phyloP scores from a whole-genome alignment of 64 coral and sea anemone genomes.

The Porites australiensis region DNA sequence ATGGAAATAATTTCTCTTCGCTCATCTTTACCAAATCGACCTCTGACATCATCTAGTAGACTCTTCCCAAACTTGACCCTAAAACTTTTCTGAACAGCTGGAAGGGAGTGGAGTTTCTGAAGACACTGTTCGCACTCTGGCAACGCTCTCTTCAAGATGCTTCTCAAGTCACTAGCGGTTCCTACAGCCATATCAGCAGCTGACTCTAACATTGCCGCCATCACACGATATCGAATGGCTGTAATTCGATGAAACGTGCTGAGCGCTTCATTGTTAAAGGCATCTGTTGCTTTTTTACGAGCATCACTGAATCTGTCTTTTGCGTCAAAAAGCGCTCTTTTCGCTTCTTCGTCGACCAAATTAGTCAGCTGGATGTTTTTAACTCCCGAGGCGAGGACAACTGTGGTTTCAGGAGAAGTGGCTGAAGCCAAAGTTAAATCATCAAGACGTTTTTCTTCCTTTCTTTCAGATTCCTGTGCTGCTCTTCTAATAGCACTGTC shows the following conservation, averaged over 20 bases:
- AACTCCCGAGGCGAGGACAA: not conserved
- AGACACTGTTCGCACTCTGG: not conserved
- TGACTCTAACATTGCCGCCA: slow-evolving; percentile 1
- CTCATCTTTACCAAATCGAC: not conserved
- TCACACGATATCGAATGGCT: slow-evolving; percentile 9
- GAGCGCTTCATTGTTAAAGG: not conserved
- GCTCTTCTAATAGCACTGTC: not conserved
- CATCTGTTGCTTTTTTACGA: not conserved
- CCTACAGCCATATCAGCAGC: not conserved
- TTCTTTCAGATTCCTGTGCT: not conserved
- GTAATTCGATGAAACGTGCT: not conserved
- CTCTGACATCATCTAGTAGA: too few species aligned
- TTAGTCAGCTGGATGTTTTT: slow-evolving; percentile 1
- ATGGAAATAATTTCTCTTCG: not conserved
- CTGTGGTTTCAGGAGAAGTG: not conserved
- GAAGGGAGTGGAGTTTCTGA: slow-evolving; percentile 27
- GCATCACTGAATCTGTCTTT: not conserved
- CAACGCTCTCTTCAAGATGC: not conserved
- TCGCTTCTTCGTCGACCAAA: not conserved
- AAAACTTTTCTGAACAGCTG: slow-evolving; percentile 6
- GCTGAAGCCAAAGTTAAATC: not conserved
- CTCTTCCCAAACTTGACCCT: not conserved
- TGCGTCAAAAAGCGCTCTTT: not conserved
- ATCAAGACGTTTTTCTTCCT: not conserved
- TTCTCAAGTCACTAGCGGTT: not conserved